Evolutionary conservation across 2,888 invertebrate genomes (phyloP).

Genomic region (Phoenoteleia sp.): DNA sequence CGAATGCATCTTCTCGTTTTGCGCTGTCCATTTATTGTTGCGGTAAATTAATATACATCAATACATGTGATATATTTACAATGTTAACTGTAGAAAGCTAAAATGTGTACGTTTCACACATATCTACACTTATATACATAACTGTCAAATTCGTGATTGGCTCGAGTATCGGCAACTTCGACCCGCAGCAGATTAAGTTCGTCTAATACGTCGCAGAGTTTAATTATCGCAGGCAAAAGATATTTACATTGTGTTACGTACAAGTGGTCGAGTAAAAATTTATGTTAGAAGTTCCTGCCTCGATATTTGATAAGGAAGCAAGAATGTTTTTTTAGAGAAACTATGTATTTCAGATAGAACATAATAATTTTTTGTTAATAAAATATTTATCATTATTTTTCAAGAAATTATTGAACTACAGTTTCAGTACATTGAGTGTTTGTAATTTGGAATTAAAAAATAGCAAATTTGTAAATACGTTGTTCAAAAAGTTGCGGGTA

Average conservation of each 20-base stretch:
- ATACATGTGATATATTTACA: conserved; percentile 67
- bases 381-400: too few relatives aligned
- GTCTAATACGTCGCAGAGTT: background rate
- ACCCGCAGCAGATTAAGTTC: conserved; percentile 80
- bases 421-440: too few relatives aligned
- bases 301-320: too few relatives aligned
- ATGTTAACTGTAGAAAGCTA: conserved; percentile 68
- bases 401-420: too few relatives aligned
- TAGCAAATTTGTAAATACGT: too few relatives aligned
- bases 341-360: too few relatives aligned
- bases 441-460: too few relatives aligned
- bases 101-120: conserved; percentile 48
- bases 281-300: background rate
- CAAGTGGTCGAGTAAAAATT: background rate
- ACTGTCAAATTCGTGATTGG: conserved; percentile 89
- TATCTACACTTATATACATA: conserved; percentile 73
- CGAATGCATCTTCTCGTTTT: conserved; percentile 10
- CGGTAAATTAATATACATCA: conserved; percentile 47
- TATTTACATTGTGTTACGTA: background rate
- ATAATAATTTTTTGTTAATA: too few relatives aligned
- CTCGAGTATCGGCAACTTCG: conserved; percentile 88
- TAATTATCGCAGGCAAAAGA: background rate
- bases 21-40: background rate
- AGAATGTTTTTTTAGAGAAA: too few relatives aligned
- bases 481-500: too few relatives aligned